Base-by-base conservation (phyloP, 2,888 invertebrate genomes). In the Chironomus riparius region DNA sequence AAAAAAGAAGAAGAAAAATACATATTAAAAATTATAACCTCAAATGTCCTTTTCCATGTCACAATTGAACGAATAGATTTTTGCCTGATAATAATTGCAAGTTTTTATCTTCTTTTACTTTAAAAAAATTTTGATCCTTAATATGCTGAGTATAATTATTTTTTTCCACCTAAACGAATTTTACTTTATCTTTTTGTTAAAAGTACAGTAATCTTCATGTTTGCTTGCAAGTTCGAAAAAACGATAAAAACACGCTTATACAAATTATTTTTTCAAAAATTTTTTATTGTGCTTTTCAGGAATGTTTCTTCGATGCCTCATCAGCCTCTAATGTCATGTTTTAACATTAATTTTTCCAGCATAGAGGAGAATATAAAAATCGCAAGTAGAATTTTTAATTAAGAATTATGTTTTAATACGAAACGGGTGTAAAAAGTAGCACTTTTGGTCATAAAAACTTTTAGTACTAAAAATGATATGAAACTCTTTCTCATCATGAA, bases 1-100 rank as follows among this genome's bases (percentile, higher is more conserved):
- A 70, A 81, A 78, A 80, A 81, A 83, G 80, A 71, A 81, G 78
- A 71, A 68, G 38, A 65, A 76, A 76, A 48, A 72, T 12, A 6
- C 18, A 62, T 6, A 62, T 62, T 21, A 22, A 65, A 10, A 6
- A 56, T 56, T 18, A 15, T 5, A 38, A 2, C 7, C 15, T 1
- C 7, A 56, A 56, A 56, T 56, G 18, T 56, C 50, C 15, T 15
- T 15, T 15, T 50, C 4, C 56, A 56, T n/a, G n/a, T 2, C 56
- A 56, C 18, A 56, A 65, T 6, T 21, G 65, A 65, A 5, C 13
- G 13, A 12, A 65, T 65, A 65, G 24, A 65, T 21, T 21, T 15
- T 24, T 21, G 21, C 4, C 28, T 12, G 24, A 65, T 21, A 65
- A 24, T 10, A 62, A 62, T 50, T 15, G 13, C 15, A 4, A 50